Evolutionary conservation across 2,797 vertebrate species (phyloP).

Genomic region (Peromyscus melanophrys): DNA sequence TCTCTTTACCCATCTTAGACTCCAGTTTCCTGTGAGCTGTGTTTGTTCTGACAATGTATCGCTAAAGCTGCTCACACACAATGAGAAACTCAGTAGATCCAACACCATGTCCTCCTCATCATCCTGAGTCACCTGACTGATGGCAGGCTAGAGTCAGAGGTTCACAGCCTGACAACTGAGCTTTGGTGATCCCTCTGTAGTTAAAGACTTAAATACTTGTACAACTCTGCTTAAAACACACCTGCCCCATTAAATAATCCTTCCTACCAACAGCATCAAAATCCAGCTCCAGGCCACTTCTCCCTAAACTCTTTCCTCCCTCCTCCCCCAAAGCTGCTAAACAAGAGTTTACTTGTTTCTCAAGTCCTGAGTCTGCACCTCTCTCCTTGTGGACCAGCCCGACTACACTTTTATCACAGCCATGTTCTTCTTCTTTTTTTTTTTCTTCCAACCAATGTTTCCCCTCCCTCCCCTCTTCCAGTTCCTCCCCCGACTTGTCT

Average conservation of each 20-base stretch:
- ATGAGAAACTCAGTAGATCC: neutral
- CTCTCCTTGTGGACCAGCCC: neutral
- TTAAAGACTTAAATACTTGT: neutral
- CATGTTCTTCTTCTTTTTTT: neutral
- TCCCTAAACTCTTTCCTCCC: neutral
- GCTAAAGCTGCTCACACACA: neutral
- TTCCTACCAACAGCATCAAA: neutral
- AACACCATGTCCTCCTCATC: neutral
- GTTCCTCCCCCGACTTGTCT: neutral
- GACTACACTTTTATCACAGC: neutral
- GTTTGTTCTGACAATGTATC: neutral
- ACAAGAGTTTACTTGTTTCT: neutral
- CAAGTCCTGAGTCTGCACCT: neutral
- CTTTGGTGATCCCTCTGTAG: neutral
- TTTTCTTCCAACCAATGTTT: neutral
- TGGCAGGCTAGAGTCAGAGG: neutral
- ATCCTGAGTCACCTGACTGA: neutral
- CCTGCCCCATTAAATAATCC: neutral
- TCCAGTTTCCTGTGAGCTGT: neutral
- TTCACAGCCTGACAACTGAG: neutral
- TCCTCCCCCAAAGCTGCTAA: no score
- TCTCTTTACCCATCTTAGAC: neutral
- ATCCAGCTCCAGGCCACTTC: neutral
- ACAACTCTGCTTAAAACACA: neutral
- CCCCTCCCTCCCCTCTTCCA: neutral